Base-by-base conservation (phyloP, 2,888 invertebrate genomes). In the Drosophila silvestris region DNA sequence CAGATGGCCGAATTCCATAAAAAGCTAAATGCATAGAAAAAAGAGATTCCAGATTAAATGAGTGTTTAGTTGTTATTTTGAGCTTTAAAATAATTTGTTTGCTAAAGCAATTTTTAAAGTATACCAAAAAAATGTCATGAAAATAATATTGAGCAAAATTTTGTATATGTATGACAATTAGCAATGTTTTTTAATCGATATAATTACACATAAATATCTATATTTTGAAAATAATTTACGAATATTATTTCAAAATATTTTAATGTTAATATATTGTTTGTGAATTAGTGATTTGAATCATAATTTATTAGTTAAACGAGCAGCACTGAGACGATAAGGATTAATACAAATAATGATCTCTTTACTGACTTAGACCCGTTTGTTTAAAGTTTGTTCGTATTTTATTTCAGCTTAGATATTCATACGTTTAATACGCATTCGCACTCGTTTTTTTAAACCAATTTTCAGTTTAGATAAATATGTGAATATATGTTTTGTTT, bases 1-100 rank as follows among this genome's bases (percentile, higher is more conserved):
- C 41, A 30, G 51, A 37, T 69, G 37, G 47, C 35, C 28, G 26
- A 61, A 50, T 56, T 44, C 12, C 37, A 58, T 68, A 28, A 60
- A 56, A 51, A 32, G 57, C 41, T 44, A 32, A 68, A 52, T 64
- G 5, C 14, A 52, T 47, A 28, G 47, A 47, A 26, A 26, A 47
- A 52, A 47, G 50, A 30, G n/a, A 5, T 30, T 33, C 4, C 7
- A 74, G 51, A 60, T 35, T 52, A 60, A 47, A 63, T 30, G 22
- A 50, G 19, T 22, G 12, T 9, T 26, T 9, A 5, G 19, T 4
- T 10, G 9, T 19, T n/a, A n/a, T 57, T 16, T n/a, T 9, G 9
- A 47, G 26, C 47, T 26, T 26, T 16, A 9, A 9, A 26, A 47
- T 4, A 2, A 16, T 26, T 5, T 9, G 9, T 16, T 47, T 9